A percentile compares a stretch with the other conserved stretches of the same genome.
phyloP scores from a whole-genome alignment of 2,113 vertebrate genomes.

The Tichodroma muraria region DNA sequence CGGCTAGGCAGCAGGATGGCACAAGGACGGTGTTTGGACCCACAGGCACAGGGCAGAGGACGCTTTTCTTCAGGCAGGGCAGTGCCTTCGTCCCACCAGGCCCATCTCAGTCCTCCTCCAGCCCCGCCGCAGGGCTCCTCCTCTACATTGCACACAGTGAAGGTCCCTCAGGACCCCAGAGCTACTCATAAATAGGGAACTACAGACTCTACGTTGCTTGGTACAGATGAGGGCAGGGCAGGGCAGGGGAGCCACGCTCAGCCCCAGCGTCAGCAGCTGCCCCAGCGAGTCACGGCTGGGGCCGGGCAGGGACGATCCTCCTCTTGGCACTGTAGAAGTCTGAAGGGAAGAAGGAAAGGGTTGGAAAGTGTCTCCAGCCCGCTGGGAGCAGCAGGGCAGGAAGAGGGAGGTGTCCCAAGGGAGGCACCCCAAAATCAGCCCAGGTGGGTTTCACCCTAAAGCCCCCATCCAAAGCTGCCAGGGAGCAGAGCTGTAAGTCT shows the following conservation, averaged over 20 bases:
- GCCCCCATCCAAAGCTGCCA: not conserved
- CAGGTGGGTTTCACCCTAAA: not conserved
- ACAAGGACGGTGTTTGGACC: not conserved
- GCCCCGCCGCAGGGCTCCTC: not conserved
- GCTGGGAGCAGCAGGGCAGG: not conserved
- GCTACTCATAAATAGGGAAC: slow-evolving; percentile 53
- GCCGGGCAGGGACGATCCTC: slow-evolving; percentile 71
- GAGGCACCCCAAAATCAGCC: not conserved
- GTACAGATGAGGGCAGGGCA: not conserved
- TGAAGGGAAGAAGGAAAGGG: slow-evolving; percentile 38
- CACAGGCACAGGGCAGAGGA: not conserved
- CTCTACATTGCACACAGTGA: slow-evolving; percentile 42
- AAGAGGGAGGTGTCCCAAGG: not conserved
- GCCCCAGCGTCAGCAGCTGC: not conserved
- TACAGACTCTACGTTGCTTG: not conserved
- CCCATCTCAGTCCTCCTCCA: not conserved
- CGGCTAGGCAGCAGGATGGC: not conserved
- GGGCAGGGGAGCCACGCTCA: not conserved
- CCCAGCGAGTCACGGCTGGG: slow-evolving; percentile 67
- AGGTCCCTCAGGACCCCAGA: slow-evolving; percentile 15
- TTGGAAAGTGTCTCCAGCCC: not conserved
- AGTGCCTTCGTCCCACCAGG: not conserved
- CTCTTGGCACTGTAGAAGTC: slow-evolving; percentile 88
- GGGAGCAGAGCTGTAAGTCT: not conserved
- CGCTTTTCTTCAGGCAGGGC: not conserved